Evolutionary conservation across 2,797 vertebrate genomes (phyloP), one percentile per base, ranked within the genome.

Genomic region (Peromyscus melanophrys): DNA sequence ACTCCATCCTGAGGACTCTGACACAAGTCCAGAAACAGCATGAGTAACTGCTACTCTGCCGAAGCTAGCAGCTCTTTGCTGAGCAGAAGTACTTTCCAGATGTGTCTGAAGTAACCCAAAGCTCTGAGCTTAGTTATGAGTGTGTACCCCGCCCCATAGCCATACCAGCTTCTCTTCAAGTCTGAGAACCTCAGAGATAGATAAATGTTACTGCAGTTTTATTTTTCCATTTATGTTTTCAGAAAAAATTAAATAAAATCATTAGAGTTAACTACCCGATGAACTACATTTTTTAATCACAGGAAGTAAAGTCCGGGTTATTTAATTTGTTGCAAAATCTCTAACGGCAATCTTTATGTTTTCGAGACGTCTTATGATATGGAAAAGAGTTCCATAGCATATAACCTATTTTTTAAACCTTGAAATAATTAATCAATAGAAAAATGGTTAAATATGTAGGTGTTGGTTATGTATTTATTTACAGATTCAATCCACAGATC

Each of bases 221-320:
- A n/a, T n/a, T 95, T 77, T 59, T 37, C 27, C 46, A 55, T 8
- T 86, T 75, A 34, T 78, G 59, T n/a, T 73, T 69, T 23, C 61
- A 94, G 81, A 67, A 92, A 97, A 7, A 73, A 19, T 16, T 86
- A 37, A 95, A 49, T 96, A 94, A 94, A 96, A 78, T 63, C 46
- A 82, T 2, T 59, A 17, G 14, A 59, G 14, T 81, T 67, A 49
- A 67, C 43, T 89, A 82, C 37, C 89, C 9, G 89, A 76, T 40
- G 76, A 94, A 84, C 57, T 63, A 12, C 27, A 92, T 57, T 80
- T 95, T 87, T 89, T 49, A 13, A 65, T 71, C 76, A 87, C 14
- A 77, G 93, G 23, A 96, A 55, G 83, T 7, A 81, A 89, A 92
- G 55, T n/a, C 25, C 73, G 11, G 52, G n/a, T 85, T 94, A 90